A percentile compares a stretch with the other conserved stretches of the same genome.
Evolutionary conservation across 2,888 invertebrate genomes (phyloP).

Genomic region (Campaea margaritaria): DNA sequence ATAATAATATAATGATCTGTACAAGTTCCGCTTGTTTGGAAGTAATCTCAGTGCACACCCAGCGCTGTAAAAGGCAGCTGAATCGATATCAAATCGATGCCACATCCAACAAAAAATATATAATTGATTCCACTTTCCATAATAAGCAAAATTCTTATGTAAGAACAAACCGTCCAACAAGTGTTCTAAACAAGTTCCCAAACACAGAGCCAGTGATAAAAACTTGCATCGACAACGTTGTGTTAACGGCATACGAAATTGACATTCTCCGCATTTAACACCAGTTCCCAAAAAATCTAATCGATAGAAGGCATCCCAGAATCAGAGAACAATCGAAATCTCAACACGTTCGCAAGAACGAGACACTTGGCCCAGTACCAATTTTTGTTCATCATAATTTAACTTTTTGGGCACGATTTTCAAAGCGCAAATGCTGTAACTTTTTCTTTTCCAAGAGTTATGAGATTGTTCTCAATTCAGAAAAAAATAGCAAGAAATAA

Average conservation of each 20-base stretch:
- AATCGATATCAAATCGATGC: neutral
- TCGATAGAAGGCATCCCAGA: constrained; percentile 55
- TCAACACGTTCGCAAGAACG: constrained; percentile 55
- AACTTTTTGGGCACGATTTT: constrained; percentile 26
- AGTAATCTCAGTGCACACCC: neutral
- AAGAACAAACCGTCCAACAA: neutral
- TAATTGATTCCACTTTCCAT: too few species aligned
- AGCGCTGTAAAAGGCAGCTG: neutral
- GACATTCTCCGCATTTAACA: constrained; percentile 70
- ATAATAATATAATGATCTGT: neutral
- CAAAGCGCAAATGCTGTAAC: constrained; percentile 23
- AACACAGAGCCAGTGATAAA: constrained; percentile 38
- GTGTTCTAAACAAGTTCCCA: constrained; percentile 20
- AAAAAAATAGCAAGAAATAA: neutral
- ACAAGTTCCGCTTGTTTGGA: neutral
- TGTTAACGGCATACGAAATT: constrained; percentile 53
- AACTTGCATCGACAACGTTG: constrained; percentile 41
- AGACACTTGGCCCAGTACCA: constrained; percentile 34
- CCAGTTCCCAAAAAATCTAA: constrained; percentile 60
- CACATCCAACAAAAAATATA: too few species aligned
- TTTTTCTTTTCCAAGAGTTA: constrained; percentile 35
- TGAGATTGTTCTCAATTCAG: neutral
- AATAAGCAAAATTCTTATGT: too few species aligned
- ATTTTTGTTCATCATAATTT: constrained; percentile 39
- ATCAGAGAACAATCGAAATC: constrained; percentile 78